Conservation (phyloP, 1,140 invertebrate species). For the Megalonaias nervosa region DNA sequence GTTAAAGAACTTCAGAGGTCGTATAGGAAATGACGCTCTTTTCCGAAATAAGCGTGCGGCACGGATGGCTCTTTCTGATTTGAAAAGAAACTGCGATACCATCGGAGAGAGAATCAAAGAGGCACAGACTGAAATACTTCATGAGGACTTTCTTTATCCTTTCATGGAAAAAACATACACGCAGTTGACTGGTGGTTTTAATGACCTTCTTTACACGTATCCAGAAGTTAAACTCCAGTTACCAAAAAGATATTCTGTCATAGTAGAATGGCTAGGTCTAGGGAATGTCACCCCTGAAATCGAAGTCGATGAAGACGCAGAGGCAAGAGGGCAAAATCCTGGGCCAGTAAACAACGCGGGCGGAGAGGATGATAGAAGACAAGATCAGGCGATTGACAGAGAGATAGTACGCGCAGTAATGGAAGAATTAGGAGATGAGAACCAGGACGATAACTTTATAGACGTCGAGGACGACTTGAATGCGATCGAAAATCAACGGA, state of each 20-base stretch:
- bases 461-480: constrained; percentile 28
- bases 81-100: constrained; percentile 32
- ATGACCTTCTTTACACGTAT: constrained; percentile 12
- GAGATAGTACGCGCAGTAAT: not conserved
- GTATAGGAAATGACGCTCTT: constrained; percentile 35
- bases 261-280: constrained; percentile 44
- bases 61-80: too few species aligned
- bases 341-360: too few species aligned
- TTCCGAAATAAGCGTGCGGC: constrained; percentile 31
- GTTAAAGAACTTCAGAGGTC: constrained; percentile 40
- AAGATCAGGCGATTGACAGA: not conserved
- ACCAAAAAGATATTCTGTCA: constrained; percentile 19
- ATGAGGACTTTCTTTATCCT: constrained; percentile 43
- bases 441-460: constrained; percentile 19
- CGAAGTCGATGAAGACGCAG: not conserved
- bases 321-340: too few species aligned
- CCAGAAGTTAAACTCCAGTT: not conserved
- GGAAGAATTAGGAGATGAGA: constrained; percentile 5
- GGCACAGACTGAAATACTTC: constrained; percentile 46
- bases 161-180: constrained; percentile 30
- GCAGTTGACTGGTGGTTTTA: constrained; percentile 17
- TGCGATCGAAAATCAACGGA: constrained; percentile 22
- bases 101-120: constrained; percentile 45
- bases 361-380: not conserved
- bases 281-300: constrained; percentile 2